Conservation (phyloP, 2,113 vertebrate species). For the Candoia aspera region DNA sequence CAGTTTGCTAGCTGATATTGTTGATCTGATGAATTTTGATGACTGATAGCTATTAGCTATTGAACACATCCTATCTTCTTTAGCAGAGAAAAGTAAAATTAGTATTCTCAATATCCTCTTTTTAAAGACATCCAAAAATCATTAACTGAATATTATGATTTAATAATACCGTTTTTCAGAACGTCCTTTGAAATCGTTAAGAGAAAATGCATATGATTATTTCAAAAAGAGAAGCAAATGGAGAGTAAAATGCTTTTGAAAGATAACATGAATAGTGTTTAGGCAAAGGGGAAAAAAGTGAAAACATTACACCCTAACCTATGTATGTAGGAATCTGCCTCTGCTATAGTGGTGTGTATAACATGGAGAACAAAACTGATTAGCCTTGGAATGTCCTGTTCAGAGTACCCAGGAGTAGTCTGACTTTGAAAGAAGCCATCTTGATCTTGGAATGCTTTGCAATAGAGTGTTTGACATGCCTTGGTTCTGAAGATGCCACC, state of each 20-base stretch:
- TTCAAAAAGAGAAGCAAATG: not conserved
- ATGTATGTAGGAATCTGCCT: not conserved
- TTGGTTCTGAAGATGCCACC: too few species aligned
- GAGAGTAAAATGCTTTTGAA: fast-evolving
- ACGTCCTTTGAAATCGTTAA: not conserved
- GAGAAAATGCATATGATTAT: not conserved
- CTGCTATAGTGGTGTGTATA: too few species aligned
- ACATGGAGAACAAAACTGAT: too few species aligned
- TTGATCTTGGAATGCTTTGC: too few species aligned
- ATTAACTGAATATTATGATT: too few species aligned
- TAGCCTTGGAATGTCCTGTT: not conserved
- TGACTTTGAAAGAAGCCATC: not conserved
- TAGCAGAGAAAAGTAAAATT: not conserved
- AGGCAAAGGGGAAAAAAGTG: not conserved
- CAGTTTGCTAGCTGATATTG: not conserved
- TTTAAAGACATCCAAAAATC: not conserved
- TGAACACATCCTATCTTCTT: not conserved
- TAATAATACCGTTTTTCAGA: not conserved
- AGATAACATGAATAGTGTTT: fast-evolving
- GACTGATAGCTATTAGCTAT: not conserved
- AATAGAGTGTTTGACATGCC: too few species aligned
- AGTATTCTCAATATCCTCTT: not conserved
- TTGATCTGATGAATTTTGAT: not conserved
- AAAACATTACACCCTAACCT: not conserved
- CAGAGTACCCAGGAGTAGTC: fast-evolving